Base-by-base conservation (phyloP, 2,888 invertebrate species). In the Pediacus dermestoides region DNA sequence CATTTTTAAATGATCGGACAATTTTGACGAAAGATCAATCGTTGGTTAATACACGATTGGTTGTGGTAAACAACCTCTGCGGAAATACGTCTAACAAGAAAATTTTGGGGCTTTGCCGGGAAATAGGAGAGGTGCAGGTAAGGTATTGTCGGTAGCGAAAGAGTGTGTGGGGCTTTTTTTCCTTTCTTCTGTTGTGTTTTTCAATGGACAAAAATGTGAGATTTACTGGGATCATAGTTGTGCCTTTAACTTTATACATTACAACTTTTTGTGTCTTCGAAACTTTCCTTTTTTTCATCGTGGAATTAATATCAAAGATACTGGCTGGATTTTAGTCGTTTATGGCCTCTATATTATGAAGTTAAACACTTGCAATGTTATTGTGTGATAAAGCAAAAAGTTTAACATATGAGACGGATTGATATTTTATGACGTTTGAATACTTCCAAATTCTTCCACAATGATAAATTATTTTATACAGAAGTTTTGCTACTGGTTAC, bases 131-230 rank as follows among this genome's bases (percentile, higher is more conserved):
- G 21, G 13, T 33, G 4, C 23, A 33, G 34, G 34, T 33, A 33
- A 33, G 34, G 7, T n/a, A n/a, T n/a, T n/a, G n/a, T n/a, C n/a
- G n/a, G n/a, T n/a, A n/a, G n/a, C n/a, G n/a, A n/a, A n/a, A n/a
- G n/a, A n/a, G n/a, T n/a, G n/a, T n/a, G n/a, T n/a, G n/a, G n/a
- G n/a, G n/a, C n/a, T 30, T 14, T 7, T 12, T 30, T 30, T 30
- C 7, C 3, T 30, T 30, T 14, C 7, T 11, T 4, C 7, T 30
- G 4, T 14, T 11, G 9, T 10, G 6, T 26, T 18, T 16, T 23
- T 39, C 12, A 47, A 40, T 14, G 30, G 9, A 8, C 34, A 25
- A 9, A 10, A 26, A n/a, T n/a, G n/a, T n/a, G n/a, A n/a, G n/a
- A n/a, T n/a, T n/a, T n/a, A n/a, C n/a, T n/a, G n/a, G n/a, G n/a